Evolutionary conservation across 1,140 invertebrate species (phyloP), one percentile per base, ranked within the genome.

Genomic region (Danaus melanippus): DNA sequence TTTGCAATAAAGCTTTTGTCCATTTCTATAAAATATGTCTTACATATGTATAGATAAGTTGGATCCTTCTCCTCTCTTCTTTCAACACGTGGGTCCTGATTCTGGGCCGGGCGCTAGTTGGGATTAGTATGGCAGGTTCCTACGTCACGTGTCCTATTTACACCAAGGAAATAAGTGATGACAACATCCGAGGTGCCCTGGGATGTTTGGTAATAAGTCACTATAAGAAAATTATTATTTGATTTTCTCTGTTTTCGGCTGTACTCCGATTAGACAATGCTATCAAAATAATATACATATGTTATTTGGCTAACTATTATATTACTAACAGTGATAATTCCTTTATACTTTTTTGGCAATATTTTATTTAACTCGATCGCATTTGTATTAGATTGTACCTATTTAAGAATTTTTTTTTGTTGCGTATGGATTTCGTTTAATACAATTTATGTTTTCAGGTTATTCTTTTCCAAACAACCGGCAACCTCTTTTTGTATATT

Each of bases 401-500:
- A 5, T 15, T 15, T 1, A 0, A 7, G 7, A 32, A 32, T 3
- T 7, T 32, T 32, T 32, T 32, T 32, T 32, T 32, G 21, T 32
- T 32, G 21, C 21, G 2, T 32, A 32, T 32, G 21, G 21, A 32
- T 1, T 32, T 32, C 6, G 21, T 32, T 2, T 32, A 32, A 32
- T 7, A 32, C 6, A 32, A 32, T 32, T 32, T 7, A 32, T 32
- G 21, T 42, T 57, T 61, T 10, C 50, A 71, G 53, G 52, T 68
- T 7, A 68, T 64, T 12, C 45, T 76, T 10, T 67, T 67, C 17
- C 72, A 75, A 43, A 77, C 71, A 9, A 51, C 67, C 0, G 87
- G 88, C 0, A 71, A 87, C 4, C 52, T 87, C 0, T 21, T 76
- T 8, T 69, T 80, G 9, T 89, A 87, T 52, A 44, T 83, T 0